A percentile compares a stretch with the other conserved stretches of the same genome.
Evolutionary conservation across 2,888 invertebrate genomes (phyloP).

Genomic region (Caenorhabditis sp.): DNA sequence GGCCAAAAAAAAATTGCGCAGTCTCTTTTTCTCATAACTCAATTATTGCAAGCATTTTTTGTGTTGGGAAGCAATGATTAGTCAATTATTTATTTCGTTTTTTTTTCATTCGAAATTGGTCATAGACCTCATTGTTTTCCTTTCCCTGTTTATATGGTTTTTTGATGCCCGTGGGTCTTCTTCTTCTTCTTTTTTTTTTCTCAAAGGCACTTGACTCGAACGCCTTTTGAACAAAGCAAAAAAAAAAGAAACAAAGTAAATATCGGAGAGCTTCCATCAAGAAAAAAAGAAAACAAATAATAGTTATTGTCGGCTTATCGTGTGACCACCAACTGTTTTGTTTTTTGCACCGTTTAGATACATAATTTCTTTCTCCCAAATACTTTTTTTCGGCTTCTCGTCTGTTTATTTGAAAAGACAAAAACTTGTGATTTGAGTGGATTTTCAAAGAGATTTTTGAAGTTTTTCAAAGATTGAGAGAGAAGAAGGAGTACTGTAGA

Average conservation of each 20-base stretch:
- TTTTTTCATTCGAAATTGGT: too few species aligned
- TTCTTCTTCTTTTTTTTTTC: too few species aligned
- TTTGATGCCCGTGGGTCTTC: too few species aligned
- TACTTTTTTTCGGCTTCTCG: not conserved
- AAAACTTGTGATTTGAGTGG: not conserved
- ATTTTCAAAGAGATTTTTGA: too few species aligned
- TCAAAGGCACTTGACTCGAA: not conserved
- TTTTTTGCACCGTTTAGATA: not conserved
- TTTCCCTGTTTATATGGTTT: too few species aligned
- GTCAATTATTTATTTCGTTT: too few species aligned
- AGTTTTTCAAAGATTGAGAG: too few species aligned
- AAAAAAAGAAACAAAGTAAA: not conserved
- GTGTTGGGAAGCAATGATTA: too few species aligned
- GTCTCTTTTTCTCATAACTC: not conserved
- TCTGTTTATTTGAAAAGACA: not conserved
- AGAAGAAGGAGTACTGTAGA: too few species aligned
- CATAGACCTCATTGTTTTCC: too few species aligned
- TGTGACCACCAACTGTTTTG: not conserved
- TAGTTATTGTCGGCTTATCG: slow-evolving; percentile 1
- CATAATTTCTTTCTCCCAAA: not conserved
- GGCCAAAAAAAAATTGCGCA: not conserved
- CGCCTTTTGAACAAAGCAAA: not conserved
- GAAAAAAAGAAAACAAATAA: not conserved
- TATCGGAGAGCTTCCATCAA: not conserved
- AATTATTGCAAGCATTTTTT: too few species aligned